phyloP scores from a whole-genome alignment of 2,888 invertebrate species.

The Nomada lathburiana region DNA sequence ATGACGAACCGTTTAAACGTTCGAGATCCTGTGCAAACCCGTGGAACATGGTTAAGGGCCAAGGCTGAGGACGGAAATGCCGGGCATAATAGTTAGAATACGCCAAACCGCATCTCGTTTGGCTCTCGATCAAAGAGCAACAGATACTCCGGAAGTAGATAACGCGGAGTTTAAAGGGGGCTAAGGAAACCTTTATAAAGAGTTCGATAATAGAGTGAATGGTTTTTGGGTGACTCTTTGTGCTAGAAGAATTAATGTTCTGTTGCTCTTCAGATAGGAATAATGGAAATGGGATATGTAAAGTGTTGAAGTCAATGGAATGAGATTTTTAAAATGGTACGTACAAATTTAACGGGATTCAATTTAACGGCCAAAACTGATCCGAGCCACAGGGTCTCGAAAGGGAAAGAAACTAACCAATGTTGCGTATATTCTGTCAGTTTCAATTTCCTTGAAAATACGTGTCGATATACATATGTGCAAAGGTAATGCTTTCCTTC shows the following conservation, averaged over 20 bases:
- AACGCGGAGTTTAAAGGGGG: slow-evolving; percentile 22
- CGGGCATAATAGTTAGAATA: slow-evolving; percentile 37
- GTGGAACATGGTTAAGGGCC: slow-evolving; percentile 16
- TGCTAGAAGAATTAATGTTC: not conserved
- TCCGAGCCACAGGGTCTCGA: no score
- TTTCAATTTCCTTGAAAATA: not conserved
- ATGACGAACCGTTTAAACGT: slow-evolving; percentile 29
- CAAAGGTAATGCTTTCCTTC: not conserved
- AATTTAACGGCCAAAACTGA: no score
- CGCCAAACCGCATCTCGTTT: slow-evolving; percentile 59
- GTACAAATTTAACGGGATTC: no score
- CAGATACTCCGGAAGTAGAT: slow-evolving; percentile 47
- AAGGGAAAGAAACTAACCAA: not conserved
- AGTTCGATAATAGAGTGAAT: slow-evolving; percentile 20
- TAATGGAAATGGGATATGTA: not conserved
- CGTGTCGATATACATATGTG: not conserved
- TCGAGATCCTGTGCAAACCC: slow-evolving; percentile 16
- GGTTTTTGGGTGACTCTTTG: not conserved
- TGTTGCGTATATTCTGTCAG: not conserved
- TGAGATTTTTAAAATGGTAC: no score
- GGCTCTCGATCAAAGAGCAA: slow-evolving; percentile 68
- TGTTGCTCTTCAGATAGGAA: no score
- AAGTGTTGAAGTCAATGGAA: no score
- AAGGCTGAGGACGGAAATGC: slow-evolving; percentile 21
- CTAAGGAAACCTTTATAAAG: slow-evolving; percentile 32